These are phyloP conservation scores for Leuctra nigra DNA, from an alignment of 2,888 invertebrate genomes.

Conservation along the genomic window DNA sequence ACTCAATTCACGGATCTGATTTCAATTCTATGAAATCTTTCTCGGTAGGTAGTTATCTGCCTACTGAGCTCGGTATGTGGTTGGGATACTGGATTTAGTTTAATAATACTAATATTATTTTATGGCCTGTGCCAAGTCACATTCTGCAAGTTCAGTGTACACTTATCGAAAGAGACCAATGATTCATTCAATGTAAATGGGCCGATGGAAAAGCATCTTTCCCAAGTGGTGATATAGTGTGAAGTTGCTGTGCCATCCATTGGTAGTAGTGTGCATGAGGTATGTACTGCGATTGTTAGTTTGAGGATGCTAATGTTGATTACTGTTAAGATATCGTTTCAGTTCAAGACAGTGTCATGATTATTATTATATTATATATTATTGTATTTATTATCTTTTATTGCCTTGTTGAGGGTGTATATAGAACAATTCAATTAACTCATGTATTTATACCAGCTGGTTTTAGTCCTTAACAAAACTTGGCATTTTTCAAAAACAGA, in stretches of 20 bases:
- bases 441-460: not conserved
- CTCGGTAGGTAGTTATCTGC: not conserved
- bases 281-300: not conserved
- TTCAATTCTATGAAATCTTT: not conserved
- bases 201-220: constrained; percentile 3
- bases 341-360: too few relatives aligned
- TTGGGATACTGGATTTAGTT: too few relatives aligned
- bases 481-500: not conserved
- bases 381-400: constrained; percentile 10
- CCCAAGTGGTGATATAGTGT: constrained; percentile 22
- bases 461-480: not conserved
- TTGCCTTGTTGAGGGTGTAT: constrained; percentile 1
- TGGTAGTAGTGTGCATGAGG: not conserved
- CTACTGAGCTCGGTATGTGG: too few relatives aligned
- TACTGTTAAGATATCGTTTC: constrained; percentile 1
- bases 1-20: constrained; percentile 1
- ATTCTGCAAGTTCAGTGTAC: constrained; percentile 1
- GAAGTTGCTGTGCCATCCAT: not conserved
- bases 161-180: too few relatives aligned
- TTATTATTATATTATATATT: not conserved
- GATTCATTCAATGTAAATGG: constrained; percentile 4
- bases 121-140: not conserved
- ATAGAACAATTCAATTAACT: constrained; percentile 2
- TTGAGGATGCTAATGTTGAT: not conserved
- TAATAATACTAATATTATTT: not conserved